Conservation (phyloP, 2,797 vertebrate genomes). For the Danio aesculapii region DNA sequence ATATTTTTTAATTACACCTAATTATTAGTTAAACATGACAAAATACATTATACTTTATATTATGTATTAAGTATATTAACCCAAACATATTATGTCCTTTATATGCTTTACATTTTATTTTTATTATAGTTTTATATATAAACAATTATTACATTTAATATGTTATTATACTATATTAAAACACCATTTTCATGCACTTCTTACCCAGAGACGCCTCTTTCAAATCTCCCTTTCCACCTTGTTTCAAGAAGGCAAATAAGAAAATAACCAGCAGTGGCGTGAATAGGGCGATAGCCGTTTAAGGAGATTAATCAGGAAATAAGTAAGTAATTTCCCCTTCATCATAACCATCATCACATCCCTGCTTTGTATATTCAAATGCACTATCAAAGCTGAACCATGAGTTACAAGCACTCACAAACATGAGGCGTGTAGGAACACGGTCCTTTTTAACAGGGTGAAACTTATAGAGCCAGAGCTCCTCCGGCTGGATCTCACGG, state of each 20-base stretch:
- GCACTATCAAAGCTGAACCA: not conserved
- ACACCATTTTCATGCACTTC: slow-evolving; percentile 18
- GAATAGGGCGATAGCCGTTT: slow-evolving; percentile 83
- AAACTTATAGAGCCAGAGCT: slow-evolving; percentile 93
- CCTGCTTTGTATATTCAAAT: not conserved
- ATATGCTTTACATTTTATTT: no score
- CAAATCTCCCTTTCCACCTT: slow-evolving; percentile 79
- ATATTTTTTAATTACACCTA: no score
- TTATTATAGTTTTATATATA: no score
- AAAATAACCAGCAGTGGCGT: slow-evolving; percentile 84
- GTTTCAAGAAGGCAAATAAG: slow-evolving; percentile 79
- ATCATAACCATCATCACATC: not conserved
- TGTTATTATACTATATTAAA: no score
- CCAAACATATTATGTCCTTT: no score
- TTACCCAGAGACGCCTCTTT: slow-evolving; percentile 89
- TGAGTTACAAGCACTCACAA: slow-evolving; percentile 82
- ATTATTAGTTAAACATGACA: no score
- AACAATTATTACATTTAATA: not conserved
- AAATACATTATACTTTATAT: no score
- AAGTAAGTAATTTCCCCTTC: not conserved
- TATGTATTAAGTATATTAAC: no score
- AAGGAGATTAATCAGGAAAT: not conserved
- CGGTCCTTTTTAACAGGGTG: slow-evolving; percentile 83
- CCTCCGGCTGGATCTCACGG: slow-evolving; percentile 89
- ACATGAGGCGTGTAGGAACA: slow-evolving; percentile 86